These are phyloP conservation scores for Acromyrmex heyeri DNA, from an alignment of 1,140 invertebrate genomes.

Conservation along the genomic window DNA sequence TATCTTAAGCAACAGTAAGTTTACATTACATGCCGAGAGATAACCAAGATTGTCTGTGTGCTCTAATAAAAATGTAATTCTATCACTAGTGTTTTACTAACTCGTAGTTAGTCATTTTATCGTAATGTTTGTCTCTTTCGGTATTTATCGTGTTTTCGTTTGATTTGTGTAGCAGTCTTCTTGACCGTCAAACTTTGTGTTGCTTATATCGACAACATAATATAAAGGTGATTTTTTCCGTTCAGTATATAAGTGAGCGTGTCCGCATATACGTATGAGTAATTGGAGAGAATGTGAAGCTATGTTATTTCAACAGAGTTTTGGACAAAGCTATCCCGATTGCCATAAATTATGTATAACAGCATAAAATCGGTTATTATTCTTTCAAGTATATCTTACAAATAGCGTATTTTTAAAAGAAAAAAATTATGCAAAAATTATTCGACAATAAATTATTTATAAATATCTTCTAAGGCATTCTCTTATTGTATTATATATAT, in stretches of 20 bases:
- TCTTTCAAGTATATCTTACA: neutral
- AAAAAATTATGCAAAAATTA: slow-evolving; percentile 6
- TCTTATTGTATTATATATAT: neutral
- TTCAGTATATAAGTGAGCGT: neutral
- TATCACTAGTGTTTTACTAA: slow-evolving; percentile 8
- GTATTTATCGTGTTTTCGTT: slow-evolving; percentile 48
- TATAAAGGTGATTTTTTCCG: neutral
- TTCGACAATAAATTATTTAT: neutral
- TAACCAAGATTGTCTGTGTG: slow-evolving; percentile 43
- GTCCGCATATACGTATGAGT: neutral
- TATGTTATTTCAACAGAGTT: neutral
- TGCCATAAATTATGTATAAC: neutral
- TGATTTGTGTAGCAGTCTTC: slow-evolving; percentile 2
- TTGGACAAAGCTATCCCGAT: neutral
- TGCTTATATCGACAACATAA: slow-evolving; percentile 16
- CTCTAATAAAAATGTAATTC: slow-evolving; percentile 18
- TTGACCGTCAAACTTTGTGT: slow-evolving; percentile 51
- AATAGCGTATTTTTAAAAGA: neutral
- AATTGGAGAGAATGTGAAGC: neutral
- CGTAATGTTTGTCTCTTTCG: slow-evolving; percentile 37
- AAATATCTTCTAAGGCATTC: neutral
- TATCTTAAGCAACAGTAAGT: neutral
- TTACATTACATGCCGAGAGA: neutral
- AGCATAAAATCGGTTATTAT: neutral
- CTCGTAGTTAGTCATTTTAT: neutral